Conservation (phyloP, 2,113 vertebrate species). For the Clarias magur region DNA sequence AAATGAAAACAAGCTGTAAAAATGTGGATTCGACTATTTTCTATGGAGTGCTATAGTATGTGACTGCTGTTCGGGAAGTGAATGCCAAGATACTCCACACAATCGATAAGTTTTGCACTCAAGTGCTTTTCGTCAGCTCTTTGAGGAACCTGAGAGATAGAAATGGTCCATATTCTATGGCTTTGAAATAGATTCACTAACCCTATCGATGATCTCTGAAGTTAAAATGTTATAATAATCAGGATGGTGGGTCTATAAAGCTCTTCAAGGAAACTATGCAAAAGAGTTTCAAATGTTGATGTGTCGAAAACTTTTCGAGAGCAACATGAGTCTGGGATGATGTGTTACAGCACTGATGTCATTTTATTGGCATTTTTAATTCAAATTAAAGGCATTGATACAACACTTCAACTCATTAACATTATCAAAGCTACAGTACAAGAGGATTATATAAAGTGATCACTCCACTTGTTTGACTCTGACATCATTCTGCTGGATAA, state of each 20-base stretch:
- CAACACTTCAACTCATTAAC: not conserved
- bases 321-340: not conserved
- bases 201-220: not conserved
- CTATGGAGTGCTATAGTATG: not conserved
- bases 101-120: not conserved
- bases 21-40: not conserved
- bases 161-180: not conserved
- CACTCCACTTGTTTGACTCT: not conserved
- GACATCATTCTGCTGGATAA: constrained; percentile 5
- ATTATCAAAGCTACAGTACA: not conserved
- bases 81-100: not conserved
- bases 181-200: constrained; percentile 2
- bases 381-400: constrained; percentile 1
- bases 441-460: not conserved
- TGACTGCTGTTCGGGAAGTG: not conserved
- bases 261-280: not conserved
- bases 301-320: not conserved
- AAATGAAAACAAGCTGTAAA: not conserved
- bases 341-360: not conserved
- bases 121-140: constrained; percentile 26
- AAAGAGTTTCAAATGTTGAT: constrained; percentile 14
- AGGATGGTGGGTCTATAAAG: not conserved
- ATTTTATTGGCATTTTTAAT: not conserved
- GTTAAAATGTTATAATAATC: not conserved
- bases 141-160: constrained; percentile 2